Conservation (phyloP, 2,113 vertebrate species). For the Toxotes jaculatrix region DNA sequence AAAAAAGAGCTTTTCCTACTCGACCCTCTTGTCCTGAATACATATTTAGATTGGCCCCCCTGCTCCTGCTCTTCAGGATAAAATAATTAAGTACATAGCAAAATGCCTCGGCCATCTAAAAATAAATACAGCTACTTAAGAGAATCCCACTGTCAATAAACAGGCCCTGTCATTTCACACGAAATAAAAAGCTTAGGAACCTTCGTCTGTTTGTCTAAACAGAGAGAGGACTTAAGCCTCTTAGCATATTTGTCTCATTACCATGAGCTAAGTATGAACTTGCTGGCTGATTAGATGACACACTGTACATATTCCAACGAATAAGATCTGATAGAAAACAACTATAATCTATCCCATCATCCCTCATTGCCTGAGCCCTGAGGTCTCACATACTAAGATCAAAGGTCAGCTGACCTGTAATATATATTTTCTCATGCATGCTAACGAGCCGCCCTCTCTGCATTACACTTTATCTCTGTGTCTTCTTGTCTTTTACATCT, state of each 20-base stretch:
- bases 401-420: constrained; percentile 27
- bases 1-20: background rate
- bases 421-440: background rate
- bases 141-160: constrained; percentile 23
- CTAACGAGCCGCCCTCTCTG: too few relatives aligned
- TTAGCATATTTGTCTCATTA: constrained; percentile 41
- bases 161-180: background rate
- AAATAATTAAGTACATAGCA: background rate
- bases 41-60: constrained; percentile 3
- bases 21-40: background rate
- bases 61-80: background rate
- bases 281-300: background rate
- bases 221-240: constrained; percentile 33
- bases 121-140: constrained; percentile 13
- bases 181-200: background rate
- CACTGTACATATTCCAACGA: background rate
- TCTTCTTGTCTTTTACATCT: too few relatives aligned
- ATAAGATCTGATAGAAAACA: background rate
- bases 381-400: background rate
- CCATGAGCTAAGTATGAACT: background rate
- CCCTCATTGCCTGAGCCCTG: too few relatives aligned
- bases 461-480: too few relatives aligned
- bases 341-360: background rate
- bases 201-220: constrained; percentile 1
- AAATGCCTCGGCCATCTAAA: constrained; percentile 12